phyloP scores from a whole-genome alignment of 2,113 vertebrate genomes.

The Trochalopteron elliotii region DNA sequence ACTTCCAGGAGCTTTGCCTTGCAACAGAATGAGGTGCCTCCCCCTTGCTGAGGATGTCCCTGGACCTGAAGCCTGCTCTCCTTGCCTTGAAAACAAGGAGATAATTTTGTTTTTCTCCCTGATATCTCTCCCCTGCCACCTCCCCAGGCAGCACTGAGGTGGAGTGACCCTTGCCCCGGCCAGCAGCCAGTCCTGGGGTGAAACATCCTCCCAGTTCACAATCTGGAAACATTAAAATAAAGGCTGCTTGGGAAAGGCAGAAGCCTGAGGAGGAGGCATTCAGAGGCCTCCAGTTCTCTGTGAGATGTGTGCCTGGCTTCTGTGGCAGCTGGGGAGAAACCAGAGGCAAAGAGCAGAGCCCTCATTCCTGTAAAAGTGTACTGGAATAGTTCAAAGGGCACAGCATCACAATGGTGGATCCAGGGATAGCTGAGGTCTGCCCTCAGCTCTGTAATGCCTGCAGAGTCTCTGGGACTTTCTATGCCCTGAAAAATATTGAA shows the following conservation, averaged over 20 bases:
- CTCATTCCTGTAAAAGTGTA: neutral
- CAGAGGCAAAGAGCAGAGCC: neutral
- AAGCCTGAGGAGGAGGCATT: neutral
- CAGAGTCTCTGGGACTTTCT: neutral
- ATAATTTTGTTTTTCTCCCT: neutral
- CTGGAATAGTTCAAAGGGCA: neutral
- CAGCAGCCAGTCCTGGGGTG: neutral
- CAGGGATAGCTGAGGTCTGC: neutral
- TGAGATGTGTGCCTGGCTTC: neutral
- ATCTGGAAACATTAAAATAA: neutral
- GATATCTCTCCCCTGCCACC: neutral
- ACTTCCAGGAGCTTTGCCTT: neutral
- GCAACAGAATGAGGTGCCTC: neutral
- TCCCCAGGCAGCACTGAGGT: rapidly evolving
- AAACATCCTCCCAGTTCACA: neutral
- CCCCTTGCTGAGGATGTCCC: rapidly evolving
- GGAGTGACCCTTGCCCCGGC: neutral
- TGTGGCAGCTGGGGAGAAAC: neutral
- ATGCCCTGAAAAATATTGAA: neutral
- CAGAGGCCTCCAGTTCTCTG: neutral
- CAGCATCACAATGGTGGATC: neutral
- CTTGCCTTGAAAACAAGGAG: neutral
- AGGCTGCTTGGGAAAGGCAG: neutral
- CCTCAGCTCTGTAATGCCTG: neutral
- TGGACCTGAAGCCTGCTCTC: rapidly evolving